Percentiles rank a stretch among this genome's conserved stretches.
Conservation (phyloP, 1,140 invertebrate genomes). For the Brachionus angularis region DNA sequence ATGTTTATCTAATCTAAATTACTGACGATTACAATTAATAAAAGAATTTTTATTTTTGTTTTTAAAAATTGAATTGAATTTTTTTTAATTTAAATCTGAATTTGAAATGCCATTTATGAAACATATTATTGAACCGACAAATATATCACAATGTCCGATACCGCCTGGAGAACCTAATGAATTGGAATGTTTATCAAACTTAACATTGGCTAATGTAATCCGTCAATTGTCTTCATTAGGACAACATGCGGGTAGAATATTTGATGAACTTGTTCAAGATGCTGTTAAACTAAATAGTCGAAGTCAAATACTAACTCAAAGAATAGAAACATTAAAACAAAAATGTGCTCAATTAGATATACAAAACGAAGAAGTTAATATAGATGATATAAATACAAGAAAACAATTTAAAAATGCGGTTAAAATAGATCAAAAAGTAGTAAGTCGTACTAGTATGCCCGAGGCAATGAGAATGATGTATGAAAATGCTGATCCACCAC, state of each 20-base stretch:
- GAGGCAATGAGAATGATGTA: constrained; percentile 91
- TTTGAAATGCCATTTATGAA: constrained; percentile 85
- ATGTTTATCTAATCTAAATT: no score
- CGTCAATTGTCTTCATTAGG: constrained; percentile 80
- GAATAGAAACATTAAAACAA: constrained; percentile 84
- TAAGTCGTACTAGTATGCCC: constrained; percentile 86
- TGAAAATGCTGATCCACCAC: constrained; percentile 81
- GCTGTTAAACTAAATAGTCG: constrained; percentile 75
- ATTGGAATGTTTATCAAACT: constrained; percentile 92
- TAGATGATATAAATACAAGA: constrained; percentile 86
- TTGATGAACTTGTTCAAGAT: constrained; percentile 83
- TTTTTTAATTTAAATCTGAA: background rate
- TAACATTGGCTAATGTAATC: constrained; percentile 87
- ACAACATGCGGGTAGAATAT: constrained; percentile 92
- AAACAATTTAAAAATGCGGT: constrained; percentile 90
- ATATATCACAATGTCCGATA: constrained; percentile 81
- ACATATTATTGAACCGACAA: constrained; percentile 83
- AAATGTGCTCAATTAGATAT: constrained; percentile 92
- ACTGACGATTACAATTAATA: no score
- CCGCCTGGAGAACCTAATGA: constrained; percentile 76
- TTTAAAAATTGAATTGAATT: no score
- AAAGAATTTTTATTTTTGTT: no score
- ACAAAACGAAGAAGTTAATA: constrained; percentile 82
- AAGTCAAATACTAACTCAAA: constrained; percentile 78
- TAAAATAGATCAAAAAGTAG: constrained; percentile 91